phyloP scores from a whole-genome alignment of 2,888 invertebrate species.

The Tupiocoris notatus region DNA sequence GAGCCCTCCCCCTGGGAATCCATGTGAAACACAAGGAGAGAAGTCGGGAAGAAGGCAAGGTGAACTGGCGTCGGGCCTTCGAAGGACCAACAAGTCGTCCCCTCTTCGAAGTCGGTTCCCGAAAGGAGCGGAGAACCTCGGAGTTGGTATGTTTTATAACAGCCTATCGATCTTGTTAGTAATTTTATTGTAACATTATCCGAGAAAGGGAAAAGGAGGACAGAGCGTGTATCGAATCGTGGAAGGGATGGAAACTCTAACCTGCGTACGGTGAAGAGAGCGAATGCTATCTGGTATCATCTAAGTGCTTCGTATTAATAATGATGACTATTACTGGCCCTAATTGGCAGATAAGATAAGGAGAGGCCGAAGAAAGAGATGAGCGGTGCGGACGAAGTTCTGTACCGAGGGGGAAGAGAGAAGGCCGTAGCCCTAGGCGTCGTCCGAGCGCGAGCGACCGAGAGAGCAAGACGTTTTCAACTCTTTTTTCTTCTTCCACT shows the following conservation, averaged over 20 bases:
- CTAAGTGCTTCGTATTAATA: conserved; percentile 44
- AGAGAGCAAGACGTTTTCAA: conserved; percentile 2
- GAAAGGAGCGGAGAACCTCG: background rate
- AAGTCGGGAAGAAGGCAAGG: background rate
- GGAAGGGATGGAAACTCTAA: background rate
- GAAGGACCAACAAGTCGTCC: too few relatives aligned
- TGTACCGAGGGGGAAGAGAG: conserved; percentile 4
- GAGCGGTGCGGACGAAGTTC: background rate
- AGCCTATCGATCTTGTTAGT: conserved; percentile 38
- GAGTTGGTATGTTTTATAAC: conserved; percentile 33
- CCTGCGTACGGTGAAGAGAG: conserved; percentile 10
- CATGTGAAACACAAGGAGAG: background rate
- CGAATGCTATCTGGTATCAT: conserved; percentile 44
- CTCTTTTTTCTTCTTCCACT: conserved; percentile 8
- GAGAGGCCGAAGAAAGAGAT: background rate
- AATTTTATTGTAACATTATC: conserved; percentile 38
- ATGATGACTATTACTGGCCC: conserved; percentile 44
- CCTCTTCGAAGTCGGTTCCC: too few relatives aligned
- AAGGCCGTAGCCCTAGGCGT: conserved; percentile 15
- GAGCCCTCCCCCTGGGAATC: background rate
- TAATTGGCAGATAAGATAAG: conserved; percentile 43
- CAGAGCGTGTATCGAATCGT: background rate
- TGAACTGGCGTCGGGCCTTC: background rate
- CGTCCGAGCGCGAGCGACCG: conserved; percentile 11
- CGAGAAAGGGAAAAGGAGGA: conserved; percentile 5